Percentiles rank a stretch among this genome's conserved stretches.
Evolutionary conservation across 1,140 invertebrate genomes (phyloP).

Genomic region (Laupala kohalensis): DNA sequence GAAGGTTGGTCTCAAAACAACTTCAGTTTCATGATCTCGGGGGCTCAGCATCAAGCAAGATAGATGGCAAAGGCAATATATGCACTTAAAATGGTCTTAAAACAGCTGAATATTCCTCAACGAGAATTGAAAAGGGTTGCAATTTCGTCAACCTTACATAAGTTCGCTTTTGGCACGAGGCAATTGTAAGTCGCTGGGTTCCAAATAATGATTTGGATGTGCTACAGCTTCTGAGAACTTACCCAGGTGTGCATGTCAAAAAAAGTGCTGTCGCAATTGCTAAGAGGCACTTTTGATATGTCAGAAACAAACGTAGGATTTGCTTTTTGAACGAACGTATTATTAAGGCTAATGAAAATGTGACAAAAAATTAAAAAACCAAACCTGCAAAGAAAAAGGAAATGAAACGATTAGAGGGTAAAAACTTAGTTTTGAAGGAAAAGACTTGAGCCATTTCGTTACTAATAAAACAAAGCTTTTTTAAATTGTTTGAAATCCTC

Average conservation of each 20-base stretch:
- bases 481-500: constrained; percentile 1
- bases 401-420: constrained; percentile 4
- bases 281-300: background rate
- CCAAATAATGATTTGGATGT: constrained; percentile 15
- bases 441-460: background rate
- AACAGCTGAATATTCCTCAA: no score
- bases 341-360: background rate
- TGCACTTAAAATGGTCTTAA: no score
- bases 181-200: constrained; percentile 14
- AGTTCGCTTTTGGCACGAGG: constrained; percentile 14
- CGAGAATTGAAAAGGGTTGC: constrained; percentile 11
- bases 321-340: constrained; percentile 1
- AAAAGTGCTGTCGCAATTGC: background rate
- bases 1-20: constrained; percentile 3
- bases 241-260: background rate
- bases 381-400: constrained; percentile 2
- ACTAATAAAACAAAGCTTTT: background rate
- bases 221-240: constrained; percentile 12
- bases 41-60: no score
- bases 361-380: constrained; percentile 1
- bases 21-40: background rate
- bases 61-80: no score
- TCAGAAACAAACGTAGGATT: constrained; percentile 5
- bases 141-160: background rate
- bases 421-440: background rate